A percentile compares a stretch with the other conserved stretches of the same genome.
phyloP scores from a whole-genome alignment of 2,888 invertebrate genomes.

The Aromia moschata region DNA sequence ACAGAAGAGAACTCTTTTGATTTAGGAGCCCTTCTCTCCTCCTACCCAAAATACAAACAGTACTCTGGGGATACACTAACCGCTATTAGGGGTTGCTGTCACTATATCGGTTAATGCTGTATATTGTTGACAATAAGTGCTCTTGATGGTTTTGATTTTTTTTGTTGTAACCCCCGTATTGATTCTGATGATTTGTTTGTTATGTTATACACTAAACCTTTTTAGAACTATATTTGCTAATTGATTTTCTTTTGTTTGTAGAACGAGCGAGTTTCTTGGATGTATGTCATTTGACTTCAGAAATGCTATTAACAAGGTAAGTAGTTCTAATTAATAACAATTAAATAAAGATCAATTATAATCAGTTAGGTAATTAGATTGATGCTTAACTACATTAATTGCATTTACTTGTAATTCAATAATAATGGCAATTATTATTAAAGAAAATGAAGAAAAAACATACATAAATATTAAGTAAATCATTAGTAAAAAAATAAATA shows the following conservation, averaged over 20 bases:
- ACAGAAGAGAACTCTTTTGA: neutral
- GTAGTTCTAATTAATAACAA: conserved; percentile 50
- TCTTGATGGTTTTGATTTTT: conserved; percentile 32
- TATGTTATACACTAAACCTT: conserved; percentile 10
- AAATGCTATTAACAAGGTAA: conserved; percentile 79
- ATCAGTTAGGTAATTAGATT: too few relatives aligned
- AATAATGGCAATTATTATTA: too few relatives aligned
- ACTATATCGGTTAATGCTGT: conserved; percentile 18
- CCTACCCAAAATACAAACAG: neutral
- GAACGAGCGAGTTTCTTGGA: conserved; percentile 93
- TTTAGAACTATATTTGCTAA: conserved; percentile 6
- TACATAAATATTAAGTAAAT: too few relatives aligned
- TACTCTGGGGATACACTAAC: conserved; percentile 16
- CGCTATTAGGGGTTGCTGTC: conserved; percentile 10
- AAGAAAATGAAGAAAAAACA: too few relatives aligned
- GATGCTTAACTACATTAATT: too few relatives aligned
- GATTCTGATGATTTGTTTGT: conserved; percentile 22
- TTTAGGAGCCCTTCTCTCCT: conserved; percentile 10
- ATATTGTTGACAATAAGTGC: conserved; percentile 26
- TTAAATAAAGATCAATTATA: too few relatives aligned
- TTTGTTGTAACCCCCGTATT: conserved; percentile 25
- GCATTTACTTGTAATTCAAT: too few relatives aligned
- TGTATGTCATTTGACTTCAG: conserved; percentile 91
- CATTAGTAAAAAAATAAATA: too few relatives aligned
- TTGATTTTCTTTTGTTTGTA: conserved; percentile 67